Percentiles rank a stretch among this genome's conserved stretches.
phyloP scores from a whole-genome alignment of 2,888 invertebrate species.

The Xanthia togata region DNA sequence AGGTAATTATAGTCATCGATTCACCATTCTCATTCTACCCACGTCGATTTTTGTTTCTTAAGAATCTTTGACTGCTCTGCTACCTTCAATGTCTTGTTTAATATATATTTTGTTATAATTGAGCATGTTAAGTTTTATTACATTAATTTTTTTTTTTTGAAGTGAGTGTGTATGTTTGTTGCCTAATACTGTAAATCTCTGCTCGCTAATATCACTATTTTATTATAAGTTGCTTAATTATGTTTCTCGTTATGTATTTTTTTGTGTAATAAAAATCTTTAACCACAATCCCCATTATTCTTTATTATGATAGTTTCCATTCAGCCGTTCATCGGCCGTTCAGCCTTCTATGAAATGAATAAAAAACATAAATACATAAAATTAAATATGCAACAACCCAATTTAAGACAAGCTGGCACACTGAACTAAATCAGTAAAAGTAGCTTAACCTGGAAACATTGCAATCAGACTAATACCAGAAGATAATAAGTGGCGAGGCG shows the following conservation, averaged over 20 bases:
- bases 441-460: slow-evolving; percentile 46
- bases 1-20: too few species aligned
- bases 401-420: slow-evolving; percentile 19
- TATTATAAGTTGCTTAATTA: not conserved
- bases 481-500: slow-evolving; percentile 63
- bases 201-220: not conserved
- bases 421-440: slow-evolving; percentile 48
- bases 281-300: not conserved
- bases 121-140: not conserved
- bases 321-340: not conserved
- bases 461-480: slow-evolving; percentile 59
- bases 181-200: too few species aligned
- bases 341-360: not conserved
- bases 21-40: not conserved
- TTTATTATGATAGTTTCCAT: not conserved
- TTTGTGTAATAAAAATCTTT: not conserved
- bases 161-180: not conserved
- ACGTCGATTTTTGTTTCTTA: not conserved
- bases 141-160: not conserved
- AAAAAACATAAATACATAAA: not conserved
- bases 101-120: not conserved
- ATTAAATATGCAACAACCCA: not conserved
- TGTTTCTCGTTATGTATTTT: not conserved
- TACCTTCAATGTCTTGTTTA: not conserved
- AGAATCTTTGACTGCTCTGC: not conserved